These are phyloP conservation scores for Oryzias sinensis DNA, from an alignment of 2,797 vertebrate species.

Conservation along the genomic window DNA sequence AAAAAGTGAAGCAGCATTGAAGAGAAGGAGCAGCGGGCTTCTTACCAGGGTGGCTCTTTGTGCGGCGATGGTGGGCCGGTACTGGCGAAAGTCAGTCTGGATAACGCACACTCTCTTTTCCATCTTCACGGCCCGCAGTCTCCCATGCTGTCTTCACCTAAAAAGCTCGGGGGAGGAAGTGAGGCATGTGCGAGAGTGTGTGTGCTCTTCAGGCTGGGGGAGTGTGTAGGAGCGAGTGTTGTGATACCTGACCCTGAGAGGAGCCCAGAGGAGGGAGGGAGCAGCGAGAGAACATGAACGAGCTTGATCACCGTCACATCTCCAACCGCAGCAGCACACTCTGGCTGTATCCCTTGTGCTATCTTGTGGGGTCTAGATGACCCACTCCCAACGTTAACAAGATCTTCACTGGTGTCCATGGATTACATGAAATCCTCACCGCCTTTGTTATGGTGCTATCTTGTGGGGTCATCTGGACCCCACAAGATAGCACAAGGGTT, in stretches of 20 bases:
- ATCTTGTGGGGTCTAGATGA: too few species aligned
- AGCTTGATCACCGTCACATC: constrained; percentile 48
- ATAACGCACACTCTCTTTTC: constrained; percentile 85
- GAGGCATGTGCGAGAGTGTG: constrained; percentile 36
- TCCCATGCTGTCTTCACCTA: constrained; percentile 74
- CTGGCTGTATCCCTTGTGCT: too few species aligned
- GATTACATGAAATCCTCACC: too few species aligned
- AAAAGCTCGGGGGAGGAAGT: constrained; percentile 60
- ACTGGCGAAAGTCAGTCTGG: constrained; percentile 84
- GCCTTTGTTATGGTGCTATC: too few species aligned
- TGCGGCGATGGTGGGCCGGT: constrained; percentile 68
- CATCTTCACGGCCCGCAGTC: constrained; percentile 74
- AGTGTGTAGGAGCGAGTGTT: constrained; percentile 44
- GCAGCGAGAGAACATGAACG: constrained; percentile 42
- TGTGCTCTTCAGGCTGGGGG: constrained; percentile 32
- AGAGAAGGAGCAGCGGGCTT: constrained; percentile 14
- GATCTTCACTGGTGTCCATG: too few species aligned
- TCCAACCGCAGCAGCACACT: constrained; percentile 2
- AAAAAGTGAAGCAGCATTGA: neutral
- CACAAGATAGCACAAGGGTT: too few species aligned
- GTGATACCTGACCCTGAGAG: constrained; percentile 74
- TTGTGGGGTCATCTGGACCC: too few species aligned
- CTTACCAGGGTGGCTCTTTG: constrained; percentile 72
- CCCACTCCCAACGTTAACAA: too few species aligned
- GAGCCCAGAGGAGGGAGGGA: constrained; percentile 32